Conservation (phyloP, 2,113 vertebrate genomes). For the Dolichotis patagonum region DNA sequence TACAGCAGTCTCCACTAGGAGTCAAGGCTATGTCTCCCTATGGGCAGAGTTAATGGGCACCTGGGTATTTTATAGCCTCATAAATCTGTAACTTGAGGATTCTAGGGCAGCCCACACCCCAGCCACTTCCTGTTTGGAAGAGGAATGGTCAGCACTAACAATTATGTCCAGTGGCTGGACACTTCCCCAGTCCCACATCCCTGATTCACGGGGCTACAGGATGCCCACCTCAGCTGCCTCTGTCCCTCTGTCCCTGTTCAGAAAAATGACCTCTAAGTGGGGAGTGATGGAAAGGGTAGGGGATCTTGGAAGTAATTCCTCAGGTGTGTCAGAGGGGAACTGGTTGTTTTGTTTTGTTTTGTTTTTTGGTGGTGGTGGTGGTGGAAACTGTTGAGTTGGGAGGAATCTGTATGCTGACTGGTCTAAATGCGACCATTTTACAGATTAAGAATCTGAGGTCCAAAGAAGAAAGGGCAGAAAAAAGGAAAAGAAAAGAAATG, state of each 20-base stretch:
- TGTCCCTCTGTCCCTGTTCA: background rate
- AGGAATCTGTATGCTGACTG: background rate
- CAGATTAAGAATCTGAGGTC: constrained; percentile 57
- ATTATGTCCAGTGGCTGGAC: constrained; percentile 73
- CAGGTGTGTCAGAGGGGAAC: background rate
- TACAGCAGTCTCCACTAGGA: background rate
- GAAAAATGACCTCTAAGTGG: constrained; percentile 40
- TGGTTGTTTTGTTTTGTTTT: background rate
- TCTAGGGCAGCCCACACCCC: constrained; percentile 70
- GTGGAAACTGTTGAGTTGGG: background rate
- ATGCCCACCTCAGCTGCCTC: constrained; percentile 26
- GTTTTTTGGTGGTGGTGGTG: background rate
- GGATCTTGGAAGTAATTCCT: background rate
- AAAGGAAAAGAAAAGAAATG: background rate
- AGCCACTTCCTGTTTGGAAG: constrained; percentile 81
- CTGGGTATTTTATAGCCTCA: constrained; percentile 68
- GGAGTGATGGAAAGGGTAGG: background rate
- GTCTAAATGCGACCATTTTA: constrained; percentile 11
- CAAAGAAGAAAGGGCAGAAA: background rate
- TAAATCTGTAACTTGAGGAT: constrained; percentile 75
- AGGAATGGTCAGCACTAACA: constrained; percentile 72
- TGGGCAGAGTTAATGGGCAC: constrained; percentile 74
- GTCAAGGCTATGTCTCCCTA: constrained; percentile 10
- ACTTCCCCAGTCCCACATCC: constrained; percentile 56
- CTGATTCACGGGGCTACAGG: constrained; percentile 63